Conservation (phyloP, 1,140 invertebrate species). For the Heliconius nattereri region DNA sequence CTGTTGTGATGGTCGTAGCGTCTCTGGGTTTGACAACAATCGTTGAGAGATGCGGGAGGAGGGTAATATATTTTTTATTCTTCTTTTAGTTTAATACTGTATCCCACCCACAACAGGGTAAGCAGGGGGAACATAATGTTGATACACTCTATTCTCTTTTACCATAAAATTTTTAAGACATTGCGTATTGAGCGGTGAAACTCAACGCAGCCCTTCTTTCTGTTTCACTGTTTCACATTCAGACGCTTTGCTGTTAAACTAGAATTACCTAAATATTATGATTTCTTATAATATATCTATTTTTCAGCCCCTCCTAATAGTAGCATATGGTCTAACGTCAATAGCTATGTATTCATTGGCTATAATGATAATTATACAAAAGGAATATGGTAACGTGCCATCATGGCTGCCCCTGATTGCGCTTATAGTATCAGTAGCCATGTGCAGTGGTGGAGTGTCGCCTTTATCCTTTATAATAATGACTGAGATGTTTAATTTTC, state of each 20-base stretch:
- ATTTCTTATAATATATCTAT: too few relatives aligned
- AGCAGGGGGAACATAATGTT: too few relatives aligned
- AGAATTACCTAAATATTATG: too few relatives aligned
- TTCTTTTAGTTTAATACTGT: too few relatives aligned
- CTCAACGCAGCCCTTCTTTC: too few relatives aligned
- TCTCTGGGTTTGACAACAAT: slow-evolving; percentile 45
- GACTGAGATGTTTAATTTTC: slow-evolving; percentile 64
- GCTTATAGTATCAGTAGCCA: slow-evolving; percentile 50
- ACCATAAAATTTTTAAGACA: too few relatives aligned
- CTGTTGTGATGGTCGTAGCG: slow-evolving; percentile 54
- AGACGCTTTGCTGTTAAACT: too few relatives aligned
- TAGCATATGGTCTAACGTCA: slow-evolving; percentile 38
- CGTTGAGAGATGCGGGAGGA: slow-evolving; percentile 58
- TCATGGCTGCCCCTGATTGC: slow-evolving; percentile 53
- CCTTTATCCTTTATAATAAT: slow-evolving; percentile 57
- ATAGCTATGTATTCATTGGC: slow-evolving; percentile 43
- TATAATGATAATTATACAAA: slow-evolving; percentile 43
- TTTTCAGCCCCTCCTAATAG: slow-evolving; percentile 51
- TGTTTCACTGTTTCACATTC: too few relatives aligned
- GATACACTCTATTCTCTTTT: too few relatives aligned
- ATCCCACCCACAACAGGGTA: too few relatives aligned
- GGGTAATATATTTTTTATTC: slow-evolving; percentile 38
- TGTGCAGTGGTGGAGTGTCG: slow-evolving; percentile 50
- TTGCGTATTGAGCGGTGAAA: too few relatives aligned
- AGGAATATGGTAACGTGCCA: slow-evolving; percentile 42